Evolutionary conservation across 2,113 vertebrate species (phyloP).

Genomic region (Atractosteus spatula): DNA sequence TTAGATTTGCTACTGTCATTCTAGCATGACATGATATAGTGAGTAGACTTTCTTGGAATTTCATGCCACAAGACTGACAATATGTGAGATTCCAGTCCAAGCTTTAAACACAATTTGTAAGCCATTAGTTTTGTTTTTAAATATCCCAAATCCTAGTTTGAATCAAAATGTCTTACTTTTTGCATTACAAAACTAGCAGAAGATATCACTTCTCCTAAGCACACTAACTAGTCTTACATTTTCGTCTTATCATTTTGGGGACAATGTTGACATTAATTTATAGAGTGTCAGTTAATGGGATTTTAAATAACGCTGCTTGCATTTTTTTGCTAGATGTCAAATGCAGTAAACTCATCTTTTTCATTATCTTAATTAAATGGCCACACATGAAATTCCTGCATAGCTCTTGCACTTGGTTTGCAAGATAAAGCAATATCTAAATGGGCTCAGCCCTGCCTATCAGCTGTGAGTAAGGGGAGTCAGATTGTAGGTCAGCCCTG

Average conservation of each 20-base stretch:
- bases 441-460: not conserved
- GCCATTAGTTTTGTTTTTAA: no score
- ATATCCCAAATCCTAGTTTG: no score
- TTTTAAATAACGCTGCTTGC: not conserved
- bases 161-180: no score
- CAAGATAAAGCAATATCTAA: not conserved
- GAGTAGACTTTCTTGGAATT: no score
- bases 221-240: no score
- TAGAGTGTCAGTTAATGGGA: not conserved
- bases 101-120: no score
- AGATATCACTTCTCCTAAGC: no score
- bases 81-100: no score
- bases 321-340: not conserved
- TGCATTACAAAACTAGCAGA: no score
- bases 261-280: slow-evolving; percentile 3
- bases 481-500: not conserved
- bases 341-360: not conserved
- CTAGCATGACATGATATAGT: no score
- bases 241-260: not conserved
- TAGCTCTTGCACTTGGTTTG: not conserved
- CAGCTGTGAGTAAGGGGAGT: not conserved
- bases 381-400: not conserved
- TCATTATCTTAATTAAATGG: slow-evolving; percentile 1
- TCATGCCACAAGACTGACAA: no score
- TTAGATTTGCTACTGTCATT: no score